Conservation (phyloP, 1,140 invertebrate genomes). For the Agrypnia vestita region DNA sequence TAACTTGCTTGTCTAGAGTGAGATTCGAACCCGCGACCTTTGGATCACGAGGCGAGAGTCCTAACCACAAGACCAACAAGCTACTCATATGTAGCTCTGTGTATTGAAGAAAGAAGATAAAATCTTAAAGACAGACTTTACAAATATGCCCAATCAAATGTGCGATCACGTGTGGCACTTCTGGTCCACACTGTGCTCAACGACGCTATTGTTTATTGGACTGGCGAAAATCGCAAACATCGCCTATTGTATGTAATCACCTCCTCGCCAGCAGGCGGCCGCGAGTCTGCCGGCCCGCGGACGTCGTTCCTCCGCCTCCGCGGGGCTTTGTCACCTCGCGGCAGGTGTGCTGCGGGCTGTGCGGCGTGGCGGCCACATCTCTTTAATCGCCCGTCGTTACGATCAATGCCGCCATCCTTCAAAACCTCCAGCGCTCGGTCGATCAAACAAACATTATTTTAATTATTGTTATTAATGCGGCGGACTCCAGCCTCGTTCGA, state of each 20-base stretch:
- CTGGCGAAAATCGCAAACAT: background rate
- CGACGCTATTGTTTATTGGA: constrained; percentile 5
- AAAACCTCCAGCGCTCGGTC: too few species aligned
- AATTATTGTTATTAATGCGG: too few species aligned
- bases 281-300: background rate
- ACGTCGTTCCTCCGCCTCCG: background rate
- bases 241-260: background rate
- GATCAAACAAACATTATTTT: too few species aligned
- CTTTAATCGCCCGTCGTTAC: background rate
- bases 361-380: background rate
- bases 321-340: background rate
- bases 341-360: background rate
- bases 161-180: background rate
- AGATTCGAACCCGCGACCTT: too few species aligned
- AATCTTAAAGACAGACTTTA: too few species aligned
- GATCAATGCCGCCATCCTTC: background rate
- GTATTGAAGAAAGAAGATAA: too few species aligned
- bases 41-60: too few species aligned
- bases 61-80: too few species aligned
- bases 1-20: too few species aligned
- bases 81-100: too few species aligned
- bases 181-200: background rate
- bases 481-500: too few species aligned
- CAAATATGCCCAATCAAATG: too few species aligned
- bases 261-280: constrained; percentile 2